Evolutionary conservation across 2,888 invertebrate genomes (phyloP), one percentile per base, ranked within the genome.

Genomic region (Neoaliturus tenellus): DNA sequence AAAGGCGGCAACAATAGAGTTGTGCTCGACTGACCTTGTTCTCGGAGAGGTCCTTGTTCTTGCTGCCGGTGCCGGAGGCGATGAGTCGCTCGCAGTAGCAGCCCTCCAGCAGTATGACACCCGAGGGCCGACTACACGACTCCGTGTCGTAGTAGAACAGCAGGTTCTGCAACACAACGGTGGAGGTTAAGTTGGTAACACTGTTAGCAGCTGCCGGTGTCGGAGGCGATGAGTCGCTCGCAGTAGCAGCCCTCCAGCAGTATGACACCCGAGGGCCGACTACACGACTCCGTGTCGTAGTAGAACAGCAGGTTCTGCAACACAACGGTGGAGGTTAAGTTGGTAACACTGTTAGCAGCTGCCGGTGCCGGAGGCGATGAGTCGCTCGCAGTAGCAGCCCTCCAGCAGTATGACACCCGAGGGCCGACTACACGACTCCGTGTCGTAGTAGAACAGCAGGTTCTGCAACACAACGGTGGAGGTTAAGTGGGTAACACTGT

Each of bases 111-210:
- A 98, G 92, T 28, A 98, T 93, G 23, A 97, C 95, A 0, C 98
- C 98, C 0, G 96, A 96, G 0, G 97, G 97, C 41, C 95, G 92
- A 25, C 93, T 92, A 88, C 95, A 94, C 89, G 93, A 93, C 89
- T 98, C 97, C 80, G 94, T 95, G 89, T 98, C 98, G 91, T 96
- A 98, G 92, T 98, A 98, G 91, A 98, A 98, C 87, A 98, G 91
- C 88, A 98, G 91, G 91, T 98, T 98, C 96, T 98, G 93, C 12
- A 80, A 80, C 55, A 80, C 5, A 51, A 2, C 6, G 17, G 12
- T 12, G 12, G 17, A 12, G 17, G 44, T 44, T 17, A 44, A 14
- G 14, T 44, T 12, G 44, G 44, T 2, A 44, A 12, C 12, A 12
- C n/a, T n/a, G n/a, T n/a, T n/a, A n/a, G n/a, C n/a, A n/a, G 17